A percentile compares a stretch with the other conserved stretches of the same genome.
Evolutionary conservation across 1,140 invertebrate species (phyloP).

Genomic region (Pinna nobilis): DNA sequence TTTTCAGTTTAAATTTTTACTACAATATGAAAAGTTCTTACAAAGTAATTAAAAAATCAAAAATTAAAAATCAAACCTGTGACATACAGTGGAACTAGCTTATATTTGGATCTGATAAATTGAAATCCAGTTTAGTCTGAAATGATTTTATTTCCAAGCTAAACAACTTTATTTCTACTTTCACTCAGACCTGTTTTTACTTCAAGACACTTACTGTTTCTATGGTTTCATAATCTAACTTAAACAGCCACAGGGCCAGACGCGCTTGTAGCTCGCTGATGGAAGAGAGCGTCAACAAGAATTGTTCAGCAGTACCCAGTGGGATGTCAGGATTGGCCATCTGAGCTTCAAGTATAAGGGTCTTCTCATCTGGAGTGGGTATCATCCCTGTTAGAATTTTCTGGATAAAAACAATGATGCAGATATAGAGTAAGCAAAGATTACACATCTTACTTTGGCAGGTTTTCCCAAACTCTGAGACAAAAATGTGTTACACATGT

Average conservation of each 20-base stretch:
- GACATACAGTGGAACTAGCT: no score
- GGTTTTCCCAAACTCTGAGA: background rate
- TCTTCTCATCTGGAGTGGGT: slow-evolving; percentile 96
- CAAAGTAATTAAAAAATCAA: no score
- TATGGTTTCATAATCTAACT: slow-evolving; percentile 97
- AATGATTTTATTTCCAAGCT: no score
- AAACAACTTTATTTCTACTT: no score
- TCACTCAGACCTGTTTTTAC: background rate
- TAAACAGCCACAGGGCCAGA: slow-evolving; percentile 98
- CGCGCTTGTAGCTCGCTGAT: slow-evolving; percentile 96
- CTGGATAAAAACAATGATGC: slow-evolving; percentile 75
- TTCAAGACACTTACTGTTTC: slow-evolving; percentile 83
- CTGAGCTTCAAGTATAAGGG: slow-evolving; percentile 96
- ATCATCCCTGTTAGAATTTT: slow-evolving; percentile 97
- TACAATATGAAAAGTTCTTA: no score
- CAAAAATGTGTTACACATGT: background rate
- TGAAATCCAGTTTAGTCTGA: no score
- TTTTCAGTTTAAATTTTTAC: no score
- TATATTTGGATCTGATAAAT: no score
- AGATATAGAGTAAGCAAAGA: no score
- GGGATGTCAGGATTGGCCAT: slow-evolving; percentile 95
- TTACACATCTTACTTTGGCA: no score
- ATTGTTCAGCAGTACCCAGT: slow-evolving; percentile 97
- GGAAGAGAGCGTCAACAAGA: slow-evolving; percentile 94
- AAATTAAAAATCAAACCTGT: no score